Evolutionary conservation across 2,888 invertebrate genomes (phyloP).

Genomic region (Mechanitis messenoides): DNA sequence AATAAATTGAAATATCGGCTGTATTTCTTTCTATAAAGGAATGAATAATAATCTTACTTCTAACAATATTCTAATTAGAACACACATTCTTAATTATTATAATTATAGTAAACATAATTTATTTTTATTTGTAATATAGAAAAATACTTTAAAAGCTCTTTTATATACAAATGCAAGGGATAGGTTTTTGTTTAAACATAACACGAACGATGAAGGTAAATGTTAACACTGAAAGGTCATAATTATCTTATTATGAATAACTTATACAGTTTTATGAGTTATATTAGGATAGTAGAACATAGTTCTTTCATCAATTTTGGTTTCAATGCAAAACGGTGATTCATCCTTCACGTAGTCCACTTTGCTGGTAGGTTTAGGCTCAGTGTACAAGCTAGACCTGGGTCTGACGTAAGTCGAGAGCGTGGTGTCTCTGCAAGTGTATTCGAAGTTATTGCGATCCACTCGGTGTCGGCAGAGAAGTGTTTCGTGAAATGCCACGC

Average conservation of each 20-base stretch:
- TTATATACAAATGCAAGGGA: too few relatives aligned
- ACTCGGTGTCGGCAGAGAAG: slow-evolving; percentile 77
- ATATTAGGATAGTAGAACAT: slow-evolving; percentile 28
- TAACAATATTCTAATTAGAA: too few relatives aligned
- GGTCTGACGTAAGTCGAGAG: slow-evolving; percentile 34
- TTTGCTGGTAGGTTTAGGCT: slow-evolving; percentile 51
- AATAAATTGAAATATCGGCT: too few relatives aligned
- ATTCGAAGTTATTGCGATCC: slow-evolving; percentile 66
- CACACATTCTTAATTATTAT: too few relatives aligned
- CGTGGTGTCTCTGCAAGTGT: slow-evolving; percentile 72
- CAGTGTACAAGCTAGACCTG: slow-evolving; percentile 43
- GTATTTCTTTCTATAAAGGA: too few relatives aligned
- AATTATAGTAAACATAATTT: too few relatives aligned
- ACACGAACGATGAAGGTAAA: too few relatives aligned
- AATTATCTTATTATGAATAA: background rate
- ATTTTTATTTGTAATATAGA: too few relatives aligned
- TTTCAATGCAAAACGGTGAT: slow-evolving; percentile 48
- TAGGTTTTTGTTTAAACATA: too few relatives aligned
- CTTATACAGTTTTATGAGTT: slow-evolving; percentile 13
- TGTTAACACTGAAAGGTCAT: too few relatives aligned
- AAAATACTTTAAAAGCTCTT: too few relatives aligned
- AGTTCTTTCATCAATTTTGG: slow-evolving; percentile 30
- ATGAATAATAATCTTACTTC: too few relatives aligned
- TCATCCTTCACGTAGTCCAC: slow-evolving; percentile 56
- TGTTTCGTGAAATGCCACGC: slow-evolving; percentile 85